A percentile compares a stretch with the other conserved stretches of the same genome.
These are phyloP conservation scores for Mesopsocus fuscifrons DNA, from an alignment of 2,888 invertebrate genomes.

Conservation along the genomic window DNA sequence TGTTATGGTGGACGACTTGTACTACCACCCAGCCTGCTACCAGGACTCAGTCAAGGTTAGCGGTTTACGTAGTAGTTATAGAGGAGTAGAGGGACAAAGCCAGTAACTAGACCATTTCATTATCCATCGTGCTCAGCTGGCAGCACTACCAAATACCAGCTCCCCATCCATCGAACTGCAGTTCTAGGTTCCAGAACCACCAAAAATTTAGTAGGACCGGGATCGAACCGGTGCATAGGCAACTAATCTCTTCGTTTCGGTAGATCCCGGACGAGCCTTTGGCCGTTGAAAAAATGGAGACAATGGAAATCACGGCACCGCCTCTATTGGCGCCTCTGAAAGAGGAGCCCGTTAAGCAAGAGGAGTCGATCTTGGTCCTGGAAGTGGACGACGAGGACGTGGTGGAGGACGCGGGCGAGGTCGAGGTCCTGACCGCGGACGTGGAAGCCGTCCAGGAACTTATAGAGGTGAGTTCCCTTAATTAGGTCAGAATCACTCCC, in stretches of 20 bases:
- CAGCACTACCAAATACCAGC: too few relatives aligned
- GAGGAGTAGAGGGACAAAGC: too few relatives aligned
- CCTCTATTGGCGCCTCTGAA: neutral
- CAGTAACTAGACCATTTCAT: too few relatives aligned
- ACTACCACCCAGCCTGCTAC: slow-evolving; percentile 79
- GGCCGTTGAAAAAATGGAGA: slow-evolving; percentile 3
- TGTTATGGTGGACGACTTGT: slow-evolving; percentile 47
- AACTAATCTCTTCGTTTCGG: neutral
- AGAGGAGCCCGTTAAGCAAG: slow-evolving; percentile 18
- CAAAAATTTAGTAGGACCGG: too few relatives aligned
- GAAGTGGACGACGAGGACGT: slow-evolving; percentile 17
- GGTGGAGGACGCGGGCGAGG: slow-evolving; percentile 8
- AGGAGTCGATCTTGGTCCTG: slow-evolving; percentile 20
- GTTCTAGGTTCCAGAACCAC: too few relatives aligned
- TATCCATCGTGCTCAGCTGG: too few relatives aligned
- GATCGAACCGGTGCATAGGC: too few relatives aligned
- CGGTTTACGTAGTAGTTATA: slow-evolving; percentile 1
- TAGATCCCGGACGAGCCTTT: neutral
- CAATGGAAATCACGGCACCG: neutral
- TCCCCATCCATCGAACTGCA: neutral
- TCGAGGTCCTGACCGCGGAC: slow-evolving; percentile 11
- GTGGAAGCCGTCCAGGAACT: slow-evolving; percentile 17
- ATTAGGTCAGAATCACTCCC: too few relatives aligned
- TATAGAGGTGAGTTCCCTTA: neutral
- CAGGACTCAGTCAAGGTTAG: slow-evolving; percentile 58